phyloP scores from a whole-genome alignment of 2,888 invertebrate genomes.

The Volucella inanis region DNA sequence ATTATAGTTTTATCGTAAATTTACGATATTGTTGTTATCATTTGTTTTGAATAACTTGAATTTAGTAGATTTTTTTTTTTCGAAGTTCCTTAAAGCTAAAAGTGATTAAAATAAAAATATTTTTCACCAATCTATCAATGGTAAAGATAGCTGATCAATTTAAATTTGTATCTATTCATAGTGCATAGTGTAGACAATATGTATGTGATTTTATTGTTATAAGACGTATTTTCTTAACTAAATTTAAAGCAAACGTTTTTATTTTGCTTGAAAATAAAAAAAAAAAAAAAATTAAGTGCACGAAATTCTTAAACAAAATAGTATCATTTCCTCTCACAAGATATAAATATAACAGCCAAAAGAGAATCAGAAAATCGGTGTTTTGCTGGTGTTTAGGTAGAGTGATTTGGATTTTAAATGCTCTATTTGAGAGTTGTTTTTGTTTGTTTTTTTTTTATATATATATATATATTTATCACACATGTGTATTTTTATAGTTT shows the following conservation, averaged over 20 bases:
- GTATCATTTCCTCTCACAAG: slow-evolving; percentile 14
- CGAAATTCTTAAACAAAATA: slow-evolving; percentile 46
- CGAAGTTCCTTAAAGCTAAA: slow-evolving; percentile 52
- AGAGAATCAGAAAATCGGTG: slow-evolving; percentile 40
- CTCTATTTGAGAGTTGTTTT: slow-evolving; percentile 1
- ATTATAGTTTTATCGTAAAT: not conserved
- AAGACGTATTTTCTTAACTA: slow-evolving; percentile 32
- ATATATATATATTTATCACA: not conserved
- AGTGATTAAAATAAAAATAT: slow-evolving; percentile 32
- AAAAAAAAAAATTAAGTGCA: slow-evolving; percentile 22
- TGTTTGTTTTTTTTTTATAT: not conserved
- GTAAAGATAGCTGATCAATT: no score
- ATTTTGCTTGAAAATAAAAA: slow-evolving; percentile 40
- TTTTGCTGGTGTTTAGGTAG: slow-evolving; percentile 4
- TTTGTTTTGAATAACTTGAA: slow-evolving; percentile 5
- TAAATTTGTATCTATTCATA: not conserved
- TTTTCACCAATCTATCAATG: no score
- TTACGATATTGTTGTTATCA: not conserved
- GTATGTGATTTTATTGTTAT: slow-evolving; percentile 52
- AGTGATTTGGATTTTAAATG: slow-evolving; percentile 61
- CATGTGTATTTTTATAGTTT: not conserved
- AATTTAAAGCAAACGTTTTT: slow-evolving; percentile 9
- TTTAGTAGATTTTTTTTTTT: slow-evolving; percentile 7
- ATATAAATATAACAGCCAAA: slow-evolving; percentile 43
- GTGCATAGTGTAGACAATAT: slow-evolving; percentile 5